These are phyloP conservation scores for Chrysolina haemoptera DNA, from an alignment of 2,888 invertebrate genomes.

Conservation along the genomic window DNA sequence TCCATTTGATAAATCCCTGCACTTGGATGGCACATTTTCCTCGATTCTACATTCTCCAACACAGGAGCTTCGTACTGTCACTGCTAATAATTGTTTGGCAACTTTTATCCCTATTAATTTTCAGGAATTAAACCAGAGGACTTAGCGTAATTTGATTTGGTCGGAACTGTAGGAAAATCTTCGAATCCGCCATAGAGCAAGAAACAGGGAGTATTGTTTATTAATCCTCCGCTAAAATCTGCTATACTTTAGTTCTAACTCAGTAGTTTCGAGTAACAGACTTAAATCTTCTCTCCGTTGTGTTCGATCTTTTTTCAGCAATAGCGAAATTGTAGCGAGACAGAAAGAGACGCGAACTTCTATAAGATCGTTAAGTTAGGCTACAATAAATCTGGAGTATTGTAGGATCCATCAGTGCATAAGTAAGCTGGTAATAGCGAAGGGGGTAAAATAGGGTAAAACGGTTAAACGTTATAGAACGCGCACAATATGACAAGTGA, in stretches of 20 bases:
- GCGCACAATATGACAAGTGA: constrained; percentile 67
- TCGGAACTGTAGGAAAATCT: constrained; percentile 49
- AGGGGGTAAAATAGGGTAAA: constrained; percentile 61
- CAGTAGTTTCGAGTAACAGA: constrained; percentile 54
- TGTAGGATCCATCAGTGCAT: constrained; percentile 68
- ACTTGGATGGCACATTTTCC: constrained; percentile 10
- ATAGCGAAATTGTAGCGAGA: constrained; percentile 1
- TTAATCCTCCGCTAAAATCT: constrained; percentile 56
- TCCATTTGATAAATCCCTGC: background rate
- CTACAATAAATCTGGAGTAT: constrained; percentile 67
- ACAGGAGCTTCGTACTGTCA: constrained; percentile 25
- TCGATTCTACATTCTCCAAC: constrained; percentile 23
- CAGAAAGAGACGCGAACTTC: constrained; percentile 41
- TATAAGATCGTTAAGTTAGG: constrained; percentile 59
- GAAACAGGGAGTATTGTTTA: constrained; percentile 54
- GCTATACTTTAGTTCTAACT: constrained; percentile 54
- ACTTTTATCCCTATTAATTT: constrained; percentile 54
- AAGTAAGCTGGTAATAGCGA: constrained; percentile 68
- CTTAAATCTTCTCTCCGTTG: constrained; percentile 44
- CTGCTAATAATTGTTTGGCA: constrained; percentile 49
- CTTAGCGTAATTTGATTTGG: constrained; percentile 52
- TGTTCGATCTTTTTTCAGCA: constrained; percentile 43
- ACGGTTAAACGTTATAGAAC: constrained; percentile 68
- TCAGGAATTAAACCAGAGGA: constrained; percentile 46
- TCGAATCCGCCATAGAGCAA: constrained; percentile 49